phyloP scores from a whole-genome alignment of 1,140 invertebrate genomes.

The Oreohelix idahoensis region DNA sequence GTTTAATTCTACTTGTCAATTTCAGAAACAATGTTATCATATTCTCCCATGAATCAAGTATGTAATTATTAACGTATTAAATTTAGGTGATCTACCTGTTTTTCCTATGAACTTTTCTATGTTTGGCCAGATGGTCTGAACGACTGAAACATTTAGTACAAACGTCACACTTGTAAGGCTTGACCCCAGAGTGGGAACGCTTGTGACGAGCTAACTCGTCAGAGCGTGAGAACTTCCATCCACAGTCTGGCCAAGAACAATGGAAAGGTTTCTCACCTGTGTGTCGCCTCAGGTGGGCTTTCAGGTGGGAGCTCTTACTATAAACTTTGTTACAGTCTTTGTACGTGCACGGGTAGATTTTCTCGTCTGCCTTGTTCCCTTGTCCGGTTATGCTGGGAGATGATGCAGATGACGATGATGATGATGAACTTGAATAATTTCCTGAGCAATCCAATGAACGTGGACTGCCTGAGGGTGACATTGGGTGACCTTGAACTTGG shows the following conservation, averaged over 20 bases:
- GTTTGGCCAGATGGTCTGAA: constrained; percentile 80
- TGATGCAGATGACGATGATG: constrained; percentile 3
- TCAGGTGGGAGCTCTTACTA: constrained; percentile 92
- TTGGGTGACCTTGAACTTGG: not conserved
- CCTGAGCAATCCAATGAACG: not conserved
- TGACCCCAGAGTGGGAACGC: constrained; percentile 78
- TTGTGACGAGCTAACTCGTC: constrained; percentile 88
- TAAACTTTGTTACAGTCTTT: constrained; percentile 81
- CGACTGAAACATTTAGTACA: constrained; percentile 87
- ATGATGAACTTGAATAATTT: constrained; percentile 12
- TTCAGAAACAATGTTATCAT: no score
- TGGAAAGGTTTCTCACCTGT: constrained; percentile 95
- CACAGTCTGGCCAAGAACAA: constrained; percentile 92
- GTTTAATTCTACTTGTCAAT: no score
- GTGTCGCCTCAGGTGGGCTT: constrained; percentile 92
- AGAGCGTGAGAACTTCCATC: constrained; percentile 93
- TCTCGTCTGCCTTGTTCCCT: constrained; percentile 65
- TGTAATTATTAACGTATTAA: no score
- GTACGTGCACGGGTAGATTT: constrained; percentile 80
- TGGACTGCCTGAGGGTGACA: constrained; percentile 8
- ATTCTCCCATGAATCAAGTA: no score
- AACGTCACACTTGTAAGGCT: constrained; percentile 74
- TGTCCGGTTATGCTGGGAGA: not conserved
- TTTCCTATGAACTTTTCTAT: constrained; percentile 85
- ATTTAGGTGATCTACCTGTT: constrained; percentile 34